Percentiles rank a stretch among this genome's conserved stretches.
Conservation (phyloP, 1,140 invertebrate genomes). For the Linepithema humile region DNA sequence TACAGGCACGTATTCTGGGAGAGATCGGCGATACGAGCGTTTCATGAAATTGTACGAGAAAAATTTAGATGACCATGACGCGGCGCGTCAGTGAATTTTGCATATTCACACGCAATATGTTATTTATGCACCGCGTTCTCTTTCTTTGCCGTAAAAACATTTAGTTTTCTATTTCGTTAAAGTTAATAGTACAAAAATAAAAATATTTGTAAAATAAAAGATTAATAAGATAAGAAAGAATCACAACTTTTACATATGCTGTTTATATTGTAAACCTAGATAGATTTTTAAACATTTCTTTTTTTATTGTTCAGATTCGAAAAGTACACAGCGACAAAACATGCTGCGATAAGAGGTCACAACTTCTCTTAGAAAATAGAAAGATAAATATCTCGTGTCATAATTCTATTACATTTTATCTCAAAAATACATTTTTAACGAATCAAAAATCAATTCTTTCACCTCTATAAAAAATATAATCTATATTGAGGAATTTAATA, state of each 20-base stretch:
- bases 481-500: not conserved
- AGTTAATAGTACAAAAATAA: not conserved
- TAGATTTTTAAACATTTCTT: too few species aligned
- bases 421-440: not conserved
- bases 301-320: too few species aligned
- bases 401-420: not conserved
- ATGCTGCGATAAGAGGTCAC: too few species aligned
- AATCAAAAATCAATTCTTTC: slow-evolving; percentile 1
- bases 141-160: not conserved
- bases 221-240: not conserved
- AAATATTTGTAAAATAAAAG: not conserved
- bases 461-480: too few species aligned
- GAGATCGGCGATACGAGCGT: slow-evolving; percentile 50
- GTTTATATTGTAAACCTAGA: too few species aligned
- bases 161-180: not conserved
- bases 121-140: not conserved
- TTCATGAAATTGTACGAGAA: slow-evolving; percentile 45
- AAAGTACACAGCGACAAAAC: too few species aligned
- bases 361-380: too few species aligned
- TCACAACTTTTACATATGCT: too few species aligned
- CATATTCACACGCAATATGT: not conserved
- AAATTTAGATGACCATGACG: slow-evolving; percentile 31
- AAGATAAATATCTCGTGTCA: not conserved
- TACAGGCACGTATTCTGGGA: slow-evolving; percentile 61
- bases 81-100: slow-evolving; percentile 11